A percentile compares a stretch with the other conserved stretches of the same genome.
Evolutionary conservation across 2,113 vertebrate genomes (phyloP).

Genomic region (Hydrochoerus hydrochaeris): DNA sequence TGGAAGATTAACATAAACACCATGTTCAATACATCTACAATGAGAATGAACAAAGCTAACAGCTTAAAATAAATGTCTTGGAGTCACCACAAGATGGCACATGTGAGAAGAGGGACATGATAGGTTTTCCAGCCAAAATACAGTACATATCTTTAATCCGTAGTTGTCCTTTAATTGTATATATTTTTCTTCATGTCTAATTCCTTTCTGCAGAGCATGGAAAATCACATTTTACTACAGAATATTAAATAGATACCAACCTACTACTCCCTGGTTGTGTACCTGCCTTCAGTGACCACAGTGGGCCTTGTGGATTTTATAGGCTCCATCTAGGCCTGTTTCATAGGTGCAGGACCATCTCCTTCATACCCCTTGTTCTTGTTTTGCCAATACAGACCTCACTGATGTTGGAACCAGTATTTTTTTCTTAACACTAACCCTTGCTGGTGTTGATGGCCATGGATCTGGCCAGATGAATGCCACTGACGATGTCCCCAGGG

Average conservation of each 20-base stretch:
- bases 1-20: not conserved
- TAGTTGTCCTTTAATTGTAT: not conserved
- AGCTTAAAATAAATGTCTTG: not conserved
- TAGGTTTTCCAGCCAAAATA: constrained; percentile 19
- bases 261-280: not conserved
- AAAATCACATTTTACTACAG: not conserved
- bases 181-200: not conserved
- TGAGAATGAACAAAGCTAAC: not conserved
- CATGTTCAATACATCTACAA: not conserved
- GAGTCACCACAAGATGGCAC: constrained; percentile 56
- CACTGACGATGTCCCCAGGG: too few species aligned
- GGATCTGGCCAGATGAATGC: not conserved
- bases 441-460: not conserved
- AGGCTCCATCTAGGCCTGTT: not conserved
- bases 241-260: not conserved
- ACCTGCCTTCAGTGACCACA: not conserved
- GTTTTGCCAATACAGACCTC: not conserved
- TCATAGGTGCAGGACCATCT: not conserved
- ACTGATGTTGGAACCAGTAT: not conserved
- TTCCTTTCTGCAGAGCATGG: not conserved
- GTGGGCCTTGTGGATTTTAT: not conserved
- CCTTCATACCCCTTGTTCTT: not conserved
- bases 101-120: not conserved
- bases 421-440: not conserved
- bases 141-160: not conserved